Evolutionary conservation across 2,888 invertebrate species (phyloP), one percentile per base, ranked within the genome.

Genomic region (Halictus quadricinctus): DNA sequence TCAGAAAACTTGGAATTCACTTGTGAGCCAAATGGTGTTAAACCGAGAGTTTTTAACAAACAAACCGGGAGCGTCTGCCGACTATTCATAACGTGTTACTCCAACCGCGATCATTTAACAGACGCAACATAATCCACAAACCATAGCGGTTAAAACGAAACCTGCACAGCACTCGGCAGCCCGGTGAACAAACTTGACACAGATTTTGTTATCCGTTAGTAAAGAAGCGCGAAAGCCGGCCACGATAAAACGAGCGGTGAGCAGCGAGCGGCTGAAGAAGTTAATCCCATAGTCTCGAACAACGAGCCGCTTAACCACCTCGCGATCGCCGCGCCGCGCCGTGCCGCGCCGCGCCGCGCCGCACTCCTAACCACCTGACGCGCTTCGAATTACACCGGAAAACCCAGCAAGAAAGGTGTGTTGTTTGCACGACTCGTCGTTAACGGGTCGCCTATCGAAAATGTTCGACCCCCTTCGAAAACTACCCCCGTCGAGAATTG

Each of bases 301-400:
- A 66, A 82, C 76, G 80, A 81, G 76, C 72, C 74, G 86, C 81
- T 88, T 81, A 81, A 77, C 86, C 80, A 72, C 70, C 80, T 77
- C 64, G 80, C 84, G 88, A 84, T 83, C 83, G 83, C 78, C 76
- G 74, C 36, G 81, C 78, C 76, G 72, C 75, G 83, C 78, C 76
- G 72, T 73, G n/a, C n/a, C n/a, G n/a, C n/a, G n/a, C n/a, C n/a
- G n/a, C 83, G 83, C 78, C 76, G 74, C 36, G 83, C 78, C 76
- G 72, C 75, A 77, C 80, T 58, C 80, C 76, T 88, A 88, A 88
- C 86, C 88, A 86, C 77, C 81, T 66, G 84, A 69, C 82, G 72
- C 75, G 83, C 66, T 41, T 76, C 79, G 77, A 86, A 88, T 81
- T 84, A 79, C 84, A 74, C 72, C 58, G 80, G 77, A 75, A 74